Evolutionary conservation across 1,140 invertebrate genomes (phyloP).

Genomic region (Berghia stephanieae): DNA sequence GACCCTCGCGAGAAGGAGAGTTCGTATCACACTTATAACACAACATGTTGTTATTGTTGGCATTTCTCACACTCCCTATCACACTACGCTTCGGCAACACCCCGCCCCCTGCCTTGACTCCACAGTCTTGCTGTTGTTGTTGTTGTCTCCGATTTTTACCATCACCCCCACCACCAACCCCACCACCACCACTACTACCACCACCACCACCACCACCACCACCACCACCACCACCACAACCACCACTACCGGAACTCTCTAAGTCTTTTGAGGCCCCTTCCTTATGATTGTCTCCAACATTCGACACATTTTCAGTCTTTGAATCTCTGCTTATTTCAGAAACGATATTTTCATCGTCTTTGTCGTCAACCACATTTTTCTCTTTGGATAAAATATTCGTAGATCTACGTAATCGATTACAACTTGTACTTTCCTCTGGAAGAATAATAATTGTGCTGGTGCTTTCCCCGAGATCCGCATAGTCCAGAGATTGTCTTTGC

Average conservation of each 20-base stretch:
- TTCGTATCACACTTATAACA: conserved; percentile 31
- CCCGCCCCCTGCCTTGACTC: not conserved
- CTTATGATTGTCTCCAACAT: too few species aligned
- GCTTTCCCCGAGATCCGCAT: conserved; percentile 16
- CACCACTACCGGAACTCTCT: too few species aligned
- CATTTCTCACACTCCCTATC: not conserved
- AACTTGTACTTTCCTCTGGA: not conserved
- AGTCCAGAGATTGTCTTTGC: not conserved
- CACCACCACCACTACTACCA: not conserved
- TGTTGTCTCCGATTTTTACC: too few species aligned
- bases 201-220: not conserved
- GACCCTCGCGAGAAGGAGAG: conserved; percentile 37
- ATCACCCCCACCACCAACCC: not conserved
- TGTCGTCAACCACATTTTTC: not conserved
- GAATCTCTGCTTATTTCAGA: too few species aligned
- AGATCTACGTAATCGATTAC: not conserved
- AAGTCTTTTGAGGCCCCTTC: too few species aligned
- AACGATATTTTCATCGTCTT: not conserved
- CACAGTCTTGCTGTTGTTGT: too few species aligned
- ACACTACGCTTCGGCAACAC: not conserved
- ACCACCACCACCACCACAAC: too few species aligned
- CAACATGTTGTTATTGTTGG: conserved; percentile 28
- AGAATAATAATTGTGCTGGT: not conserved
- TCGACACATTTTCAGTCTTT: too few species aligned
- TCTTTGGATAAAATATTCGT: not conserved